Evolutionary conservation across 2,113 vertebrate species (phyloP).

Genomic region (crab-eating macaque (Macaca fascicularis)): T2T-MFA8v1.1 NC_088389.1:74858001-74858500

Average conservation of each 20-base stretch:
- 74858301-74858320: not conserved
- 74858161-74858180: slow-evolving; percentile 33
- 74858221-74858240: slow-evolving; percentile 5
- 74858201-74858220: not conserved
- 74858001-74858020: not conserved
- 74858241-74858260: slow-evolving; percentile 50
- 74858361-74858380: not conserved
- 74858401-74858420: slow-evolving; percentile 26
- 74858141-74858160: not conserved
- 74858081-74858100: not conserved
- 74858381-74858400: slow-evolving; percentile 12
- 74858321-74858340: not conserved
- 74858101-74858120: not conserved
- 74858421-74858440: not conserved
- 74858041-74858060: not conserved
- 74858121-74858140: not conserved
- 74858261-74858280: slow-evolving; percentile 14
- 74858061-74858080: not conserved
- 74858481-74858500: slow-evolving; percentile 48
- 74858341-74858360: not conserved
- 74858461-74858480: slow-evolving; percentile 36
- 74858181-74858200: not conserved
- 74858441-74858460: slow-evolving; percentile 42
- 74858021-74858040: not conserved
- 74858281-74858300: slow-evolving; percentile 16